phyloP scores from a whole-genome alignment of 2,888 invertebrate species.

The Brachylomia viminalis region DNA sequence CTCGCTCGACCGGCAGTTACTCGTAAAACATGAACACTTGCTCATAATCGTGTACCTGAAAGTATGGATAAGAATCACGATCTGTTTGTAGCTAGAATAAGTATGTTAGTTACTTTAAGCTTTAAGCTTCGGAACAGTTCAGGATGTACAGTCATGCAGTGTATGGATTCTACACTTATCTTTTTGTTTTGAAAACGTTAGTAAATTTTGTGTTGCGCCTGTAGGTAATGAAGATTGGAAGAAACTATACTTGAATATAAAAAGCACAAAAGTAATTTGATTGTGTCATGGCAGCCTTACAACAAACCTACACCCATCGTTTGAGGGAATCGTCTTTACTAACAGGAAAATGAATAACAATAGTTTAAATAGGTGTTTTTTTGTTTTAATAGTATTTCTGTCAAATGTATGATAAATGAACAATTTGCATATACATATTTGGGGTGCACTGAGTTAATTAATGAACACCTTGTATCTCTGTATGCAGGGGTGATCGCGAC shows the following conservation, averaged over 20 bases:
- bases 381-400: too few relatives aligned
- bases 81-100: background rate
- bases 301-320: background rate
- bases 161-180: background rate
- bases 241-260: background rate
- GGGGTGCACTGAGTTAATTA: slow-evolving; percentile 21
- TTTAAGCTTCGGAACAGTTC: background rate
- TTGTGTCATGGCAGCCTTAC: background rate
- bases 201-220: slow-evolving; percentile 1
- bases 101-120: slow-evolving; percentile 1
- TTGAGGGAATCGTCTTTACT: background rate
- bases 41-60: slow-evolving; percentile 51
- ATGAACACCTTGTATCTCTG: slow-evolving; percentile 21
- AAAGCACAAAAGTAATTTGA: background rate
- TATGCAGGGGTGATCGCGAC: slow-evolving; percentile 25
- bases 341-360: background rate
- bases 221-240: background rate
- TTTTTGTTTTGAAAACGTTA: background rate
- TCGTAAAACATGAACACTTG: slow-evolving; percentile 47
- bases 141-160: background rate
- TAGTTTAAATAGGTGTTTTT: background rate
- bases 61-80: slow-evolving; percentile 1
- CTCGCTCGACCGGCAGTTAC: slow-evolving; percentile 63
- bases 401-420: slow-evolving; percentile 4
- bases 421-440: background rate